Evolutionary conservation across 30 jellyfish, hydroid and myxozoan species (phyloP), one percentile per base, ranked within the genome.

Genomic region (Pelagia noctiluca): DNA sequence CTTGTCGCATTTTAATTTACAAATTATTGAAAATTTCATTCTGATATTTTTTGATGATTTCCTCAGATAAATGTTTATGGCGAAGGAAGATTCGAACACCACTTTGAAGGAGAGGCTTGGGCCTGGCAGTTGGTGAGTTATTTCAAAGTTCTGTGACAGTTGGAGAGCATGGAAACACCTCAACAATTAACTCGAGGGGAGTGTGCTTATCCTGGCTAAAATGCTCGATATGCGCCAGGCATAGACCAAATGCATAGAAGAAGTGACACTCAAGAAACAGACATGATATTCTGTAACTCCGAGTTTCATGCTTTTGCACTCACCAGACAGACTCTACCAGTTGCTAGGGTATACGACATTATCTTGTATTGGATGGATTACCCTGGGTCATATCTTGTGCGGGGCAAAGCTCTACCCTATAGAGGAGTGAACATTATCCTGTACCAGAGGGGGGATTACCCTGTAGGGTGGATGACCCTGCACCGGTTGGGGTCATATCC

Each of bases 41-140:
- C 7, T 16, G 35, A 46, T 46, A 28, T 10, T 2, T 12, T 31
- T 37, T 50, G 22, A 11, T 34, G 52, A 4, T 28, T 35, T 75
- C 7, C 46, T 32, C 50, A 90, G 97, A 80, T 90, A 0, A 50
- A 23, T 49, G 95, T 76, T 0, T 75, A 74, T 36, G 96, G 97
- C 2, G 70, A 63, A 0, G 97, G 97, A 21, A 67, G 65, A 33
- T 78, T 67, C 28, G 74, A 83, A 22, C 80, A 70, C 47, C 24
- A 57, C 2, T 83, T 73, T 48, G 78, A 48, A 21, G 78, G 76
- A n/a, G 97, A 90, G 76, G 79, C 97, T 13, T 90, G 96, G 96
- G 66, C 84, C 22, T 90, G 97, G 97, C 86, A 83, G 60, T 50
- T 66, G 86, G 97, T 90, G 36, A 12, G 82, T 37, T 22, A 16